Conservation (phyloP, 2,888 invertebrate species). For the Punctoribates punctum region DNA sequence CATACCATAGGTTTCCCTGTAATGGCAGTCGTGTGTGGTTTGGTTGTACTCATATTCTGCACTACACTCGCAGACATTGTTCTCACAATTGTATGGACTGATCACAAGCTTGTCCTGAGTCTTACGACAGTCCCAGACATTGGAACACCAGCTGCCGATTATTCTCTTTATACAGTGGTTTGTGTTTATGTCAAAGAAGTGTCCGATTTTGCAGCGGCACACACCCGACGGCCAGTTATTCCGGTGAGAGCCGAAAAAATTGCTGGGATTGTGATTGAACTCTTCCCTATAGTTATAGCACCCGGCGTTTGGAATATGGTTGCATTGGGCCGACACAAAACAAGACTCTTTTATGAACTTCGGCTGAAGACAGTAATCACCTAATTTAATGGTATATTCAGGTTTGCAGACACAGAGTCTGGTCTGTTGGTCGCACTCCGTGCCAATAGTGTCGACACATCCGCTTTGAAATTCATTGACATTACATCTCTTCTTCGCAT, state of each 20-base stretch:
- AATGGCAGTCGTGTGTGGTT: conserved; percentile 39
- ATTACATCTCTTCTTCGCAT: conserved; percentile 28
- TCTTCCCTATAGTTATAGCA: conserved; percentile 44
- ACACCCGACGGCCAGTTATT: conserved; percentile 37
- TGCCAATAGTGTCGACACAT: conserved; percentile 42
- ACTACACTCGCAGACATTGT: conserved; percentile 39
- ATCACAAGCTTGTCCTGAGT: conserved; percentile 18
- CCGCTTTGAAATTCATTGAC: conserved; percentile 39
- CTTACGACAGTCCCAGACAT: conserved; percentile 39
- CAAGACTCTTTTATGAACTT: conserved; percentile 38
- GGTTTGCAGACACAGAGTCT: conserved; percentile 41
- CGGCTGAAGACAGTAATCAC: conserved; percentile 33
- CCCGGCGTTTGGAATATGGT: conserved; percentile 40
- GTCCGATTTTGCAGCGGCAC: conserved; percentile 41
- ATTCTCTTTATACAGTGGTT: conserved; percentile 38
- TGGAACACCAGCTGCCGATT: conserved; percentile 45
- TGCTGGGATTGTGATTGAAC: conserved; percentile 42
- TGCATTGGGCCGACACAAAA: conserved; percentile 43
- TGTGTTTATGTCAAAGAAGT: conserved; percentile 12
- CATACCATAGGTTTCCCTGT: conserved; percentile 39
- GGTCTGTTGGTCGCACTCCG: conserved; percentile 38
- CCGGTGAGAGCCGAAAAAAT: conserved; percentile 39
- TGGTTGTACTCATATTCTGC: conserved; percentile 30
- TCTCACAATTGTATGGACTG: conserved; percentile 29
- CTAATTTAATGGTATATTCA: conserved; percentile 28